Conservation (phyloP, 2,888 invertebrate genomes). For the Pardosa pseudoannulata region DNA sequence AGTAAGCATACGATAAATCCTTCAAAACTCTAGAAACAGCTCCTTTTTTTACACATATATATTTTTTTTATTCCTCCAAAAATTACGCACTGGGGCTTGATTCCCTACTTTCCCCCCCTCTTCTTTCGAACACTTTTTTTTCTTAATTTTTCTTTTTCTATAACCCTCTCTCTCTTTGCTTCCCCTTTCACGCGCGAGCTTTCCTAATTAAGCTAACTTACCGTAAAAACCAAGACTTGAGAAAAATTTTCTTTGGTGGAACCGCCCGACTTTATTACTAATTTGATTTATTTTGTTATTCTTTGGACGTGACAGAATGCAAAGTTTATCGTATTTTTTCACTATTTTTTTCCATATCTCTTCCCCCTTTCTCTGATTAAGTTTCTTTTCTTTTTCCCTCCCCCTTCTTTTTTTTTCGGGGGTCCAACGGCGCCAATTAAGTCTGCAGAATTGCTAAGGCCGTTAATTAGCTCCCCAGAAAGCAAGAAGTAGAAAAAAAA, state of each 20-base stretch:
- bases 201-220: slow-evolving; percentile 14
- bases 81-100: background rate
- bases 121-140: background rate
- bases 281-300: slow-evolving; percentile 70
- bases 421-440: slow-evolving; percentile 51
- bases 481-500: slow-evolving; percentile 23
- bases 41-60: background rate
- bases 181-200: background rate
- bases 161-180: background rate
- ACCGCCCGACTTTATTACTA: slow-evolving; percentile 56
- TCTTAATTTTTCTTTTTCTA: background rate
- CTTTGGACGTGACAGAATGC: slow-evolving; percentile 57
- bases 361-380: slow-evolving; percentile 37
- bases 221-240: slow-evolving; percentile 3
- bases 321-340: slow-evolving; percentile 37
- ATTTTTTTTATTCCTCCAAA: background rate
- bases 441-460: slow-evolving; percentile 50
- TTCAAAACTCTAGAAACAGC: background rate
- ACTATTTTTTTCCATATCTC: slow-evolving; percentile 1
- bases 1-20: slow-evolving; percentile 22
- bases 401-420: background rate
- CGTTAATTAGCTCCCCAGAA: slow-evolving; percentile 60
- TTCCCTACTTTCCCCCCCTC: background rate
- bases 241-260: slow-evolving; percentile 5
- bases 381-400: slow-evolving; percentile 32